Evolutionary conservation across 2,113 vertebrate genomes (phyloP).

Genomic region (Cariama cristata): DNA sequence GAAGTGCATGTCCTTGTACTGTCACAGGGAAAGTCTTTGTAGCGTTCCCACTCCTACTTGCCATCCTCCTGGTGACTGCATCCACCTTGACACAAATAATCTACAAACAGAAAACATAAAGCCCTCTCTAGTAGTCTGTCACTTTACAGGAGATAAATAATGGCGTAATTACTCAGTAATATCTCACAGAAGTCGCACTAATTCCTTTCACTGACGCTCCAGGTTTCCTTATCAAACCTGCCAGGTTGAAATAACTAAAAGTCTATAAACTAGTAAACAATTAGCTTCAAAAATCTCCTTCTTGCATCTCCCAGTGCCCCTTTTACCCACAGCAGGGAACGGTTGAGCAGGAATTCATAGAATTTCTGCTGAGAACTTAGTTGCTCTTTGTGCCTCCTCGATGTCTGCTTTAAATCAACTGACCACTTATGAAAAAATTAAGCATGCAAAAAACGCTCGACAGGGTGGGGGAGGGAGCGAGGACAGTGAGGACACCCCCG

Average conservation of each 20-base stretch:
- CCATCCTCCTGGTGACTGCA: neutral
- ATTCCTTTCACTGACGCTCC: conserved; percentile 11
- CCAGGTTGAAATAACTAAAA: neutral
- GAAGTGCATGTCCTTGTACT: neutral
- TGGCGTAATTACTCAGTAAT: neutral
- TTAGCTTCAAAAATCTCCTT: neutral
- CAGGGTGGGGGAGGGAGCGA: neutral
- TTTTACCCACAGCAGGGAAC: neutral
- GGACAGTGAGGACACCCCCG: neutral
- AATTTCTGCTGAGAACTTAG: neutral
- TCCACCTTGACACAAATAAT: neutral
- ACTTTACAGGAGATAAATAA: neutral
- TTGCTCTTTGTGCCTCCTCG: neutral
- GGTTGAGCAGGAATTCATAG: neutral
- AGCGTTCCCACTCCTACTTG: neutral
- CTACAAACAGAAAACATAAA: neutral
- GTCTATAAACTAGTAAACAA: neutral
- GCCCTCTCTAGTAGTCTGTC: neutral
- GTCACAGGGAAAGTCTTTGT: neutral
- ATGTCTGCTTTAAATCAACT: neutral
- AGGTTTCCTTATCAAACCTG: conserved; percentile 23
- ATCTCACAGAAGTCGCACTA: neutral
- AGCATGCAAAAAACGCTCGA: neutral
- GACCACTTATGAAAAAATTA: neutral
- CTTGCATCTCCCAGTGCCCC: neutral